A percentile compares a stretch with the other conserved stretches of the same genome.
phyloP scores from a whole-genome alignment of 2,797 vertebrate species.

The Cuniculus paca region DNA sequence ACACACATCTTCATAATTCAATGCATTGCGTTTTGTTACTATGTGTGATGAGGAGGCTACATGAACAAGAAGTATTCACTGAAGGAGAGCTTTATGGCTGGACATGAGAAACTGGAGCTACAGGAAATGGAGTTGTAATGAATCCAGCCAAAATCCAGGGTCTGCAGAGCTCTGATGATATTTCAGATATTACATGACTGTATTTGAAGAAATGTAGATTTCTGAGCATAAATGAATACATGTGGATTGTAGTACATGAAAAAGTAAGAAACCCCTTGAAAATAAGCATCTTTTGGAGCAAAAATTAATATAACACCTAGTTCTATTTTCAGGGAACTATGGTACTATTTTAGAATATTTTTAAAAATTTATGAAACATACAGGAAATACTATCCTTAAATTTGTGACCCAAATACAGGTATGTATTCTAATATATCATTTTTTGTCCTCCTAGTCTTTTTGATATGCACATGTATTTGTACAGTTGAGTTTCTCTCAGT shows the following conservation, averaged over 20 bases:
- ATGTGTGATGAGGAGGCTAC: not conserved
- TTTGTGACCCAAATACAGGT: constrained; percentile 29
- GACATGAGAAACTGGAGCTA: not conserved
- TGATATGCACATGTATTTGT: constrained; percentile 17
- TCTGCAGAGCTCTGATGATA: not conserved
- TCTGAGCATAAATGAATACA: not conserved
- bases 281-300: not conserved
- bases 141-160: not conserved
- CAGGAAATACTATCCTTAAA: not conserved
- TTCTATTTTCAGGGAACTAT: not conserved
- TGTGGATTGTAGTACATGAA: not conserved
- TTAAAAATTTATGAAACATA: not conserved
- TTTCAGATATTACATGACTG: not conserved
- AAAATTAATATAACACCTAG: not conserved
- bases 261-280: not conserved
- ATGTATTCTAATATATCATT: not conserved
- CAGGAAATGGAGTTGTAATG: not conserved
- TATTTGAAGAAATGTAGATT: not conserved
- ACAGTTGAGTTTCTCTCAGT: constrained; percentile 15
- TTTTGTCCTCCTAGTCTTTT: not conserved
- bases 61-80: not conserved
- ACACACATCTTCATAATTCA: not conserved
- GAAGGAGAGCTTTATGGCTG: no score
- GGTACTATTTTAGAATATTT: not conserved
- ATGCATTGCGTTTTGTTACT: no score